Conservation (phyloP, 1,140 invertebrate species). For the Calephelis virginiensis region DNA sequence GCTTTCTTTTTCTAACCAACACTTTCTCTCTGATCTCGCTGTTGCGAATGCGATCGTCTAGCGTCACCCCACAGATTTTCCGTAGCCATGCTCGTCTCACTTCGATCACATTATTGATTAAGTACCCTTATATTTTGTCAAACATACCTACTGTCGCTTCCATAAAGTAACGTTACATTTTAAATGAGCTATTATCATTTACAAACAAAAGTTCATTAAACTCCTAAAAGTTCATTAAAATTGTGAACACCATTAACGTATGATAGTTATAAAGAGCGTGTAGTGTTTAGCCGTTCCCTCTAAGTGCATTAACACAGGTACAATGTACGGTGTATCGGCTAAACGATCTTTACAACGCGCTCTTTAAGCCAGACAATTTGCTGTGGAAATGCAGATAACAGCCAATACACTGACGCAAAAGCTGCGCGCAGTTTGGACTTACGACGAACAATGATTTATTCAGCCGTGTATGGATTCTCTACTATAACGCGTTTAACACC, state of each 20-base stretch:
- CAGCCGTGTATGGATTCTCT: slow-evolving; percentile 1
- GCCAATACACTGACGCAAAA: slow-evolving; percentile 32
- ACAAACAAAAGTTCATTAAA: background rate
- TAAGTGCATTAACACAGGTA: slow-evolving; percentile 35
- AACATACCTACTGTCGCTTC: background rate
- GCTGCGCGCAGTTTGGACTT: slow-evolving; percentile 22
- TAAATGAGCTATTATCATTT: background rate
- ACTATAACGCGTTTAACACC: background rate
- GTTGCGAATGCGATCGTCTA: too few relatives aligned
- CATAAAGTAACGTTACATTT: background rate
- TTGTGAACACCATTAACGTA: too few relatives aligned
- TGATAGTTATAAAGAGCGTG: too few relatives aligned
- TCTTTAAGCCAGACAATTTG: slow-evolving; percentile 39
- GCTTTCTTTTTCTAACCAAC: too few relatives aligned
- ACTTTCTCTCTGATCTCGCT: too few relatives aligned
- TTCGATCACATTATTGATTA: too few relatives aligned
- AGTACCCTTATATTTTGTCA: background rate
- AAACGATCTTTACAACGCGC: slow-evolving; percentile 35
- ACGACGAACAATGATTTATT: slow-evolving; percentile 29
- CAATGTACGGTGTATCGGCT: slow-evolving; percentile 36
- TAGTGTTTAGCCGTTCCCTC: slow-evolving; percentile 37
- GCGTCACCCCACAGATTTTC: too few relatives aligned
- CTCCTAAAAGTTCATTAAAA: too few relatives aligned
- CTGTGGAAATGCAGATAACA: slow-evolving; percentile 37
- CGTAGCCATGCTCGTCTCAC: too few relatives aligned